Percentiles rank a stretch among this genome's conserved stretches.
Conservation (phyloP, 2,888 invertebrate genomes). For the Dynastes grantii region DNA sequence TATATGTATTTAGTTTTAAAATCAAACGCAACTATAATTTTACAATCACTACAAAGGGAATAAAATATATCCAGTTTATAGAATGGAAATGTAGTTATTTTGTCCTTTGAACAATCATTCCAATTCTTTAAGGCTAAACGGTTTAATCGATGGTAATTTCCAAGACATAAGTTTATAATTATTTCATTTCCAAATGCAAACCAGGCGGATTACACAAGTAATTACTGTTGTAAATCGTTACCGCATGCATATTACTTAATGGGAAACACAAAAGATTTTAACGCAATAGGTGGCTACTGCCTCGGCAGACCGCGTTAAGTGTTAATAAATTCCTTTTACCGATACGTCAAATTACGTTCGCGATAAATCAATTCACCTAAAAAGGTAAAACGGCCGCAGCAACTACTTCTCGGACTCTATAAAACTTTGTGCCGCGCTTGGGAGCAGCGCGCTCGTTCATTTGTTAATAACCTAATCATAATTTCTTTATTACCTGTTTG, state of each 20-base stretch:
- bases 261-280: constrained; percentile 29
- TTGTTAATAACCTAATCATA: constrained; percentile 42
- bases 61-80: too few relatives aligned
- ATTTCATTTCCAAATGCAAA: constrained; percentile 12
- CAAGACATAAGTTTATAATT: constrained; percentile 15
- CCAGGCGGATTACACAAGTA: constrained; percentile 16
- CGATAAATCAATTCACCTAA: constrained; percentile 36
- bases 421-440: constrained; percentile 9
- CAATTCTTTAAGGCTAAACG: not conserved
- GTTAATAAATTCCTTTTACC: constrained; percentile 44
- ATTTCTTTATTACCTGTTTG: constrained; percentile 44
- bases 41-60: too few relatives aligned
- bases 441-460: constrained; percentile 26
- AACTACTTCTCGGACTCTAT: constrained; percentile 13
- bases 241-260: constrained; percentile 21
- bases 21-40: too few relatives aligned
- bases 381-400: constrained; percentile 32
- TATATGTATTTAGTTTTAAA: too few relatives aligned
- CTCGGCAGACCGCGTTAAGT: constrained; percentile 12
- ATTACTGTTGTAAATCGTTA: constrained; percentile 7
- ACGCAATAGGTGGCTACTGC: constrained; percentile 34
- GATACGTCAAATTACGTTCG: constrained; percentile 35
- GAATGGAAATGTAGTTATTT: too few relatives aligned
- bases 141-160: constrained; percentile 13
- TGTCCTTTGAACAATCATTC: too few relatives aligned